phyloP scores from a whole-genome alignment of 2,797 vertebrate genomes.

The Pampus argenteus region DNA sequence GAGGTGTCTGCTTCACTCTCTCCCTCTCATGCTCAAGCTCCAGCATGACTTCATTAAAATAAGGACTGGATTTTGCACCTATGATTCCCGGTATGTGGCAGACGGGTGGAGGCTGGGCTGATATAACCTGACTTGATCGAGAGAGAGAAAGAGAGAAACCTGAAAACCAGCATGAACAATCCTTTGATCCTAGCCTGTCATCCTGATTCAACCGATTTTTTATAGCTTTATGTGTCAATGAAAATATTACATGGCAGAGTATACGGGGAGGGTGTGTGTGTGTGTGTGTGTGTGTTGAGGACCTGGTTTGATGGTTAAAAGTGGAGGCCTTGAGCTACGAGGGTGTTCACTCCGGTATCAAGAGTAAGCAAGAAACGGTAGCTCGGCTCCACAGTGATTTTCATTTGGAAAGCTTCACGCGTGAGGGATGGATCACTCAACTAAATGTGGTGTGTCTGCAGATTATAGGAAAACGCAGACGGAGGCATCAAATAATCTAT shows the following conservation, averaged over 20 bases:
- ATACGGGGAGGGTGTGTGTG: neutral
- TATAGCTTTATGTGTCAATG: constrained; percentile 34
- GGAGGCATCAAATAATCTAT: constrained; percentile 35
- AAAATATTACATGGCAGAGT: constrained; percentile 36
- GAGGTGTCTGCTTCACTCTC: constrained; percentile 76
- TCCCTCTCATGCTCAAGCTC: constrained; percentile 52
- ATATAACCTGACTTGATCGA: constrained; percentile 47
- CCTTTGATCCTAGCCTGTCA: constrained; percentile 59
- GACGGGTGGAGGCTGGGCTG: constrained; percentile 45
- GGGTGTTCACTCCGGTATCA: neutral
- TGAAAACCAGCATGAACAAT: constrained; percentile 29
- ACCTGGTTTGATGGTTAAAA: constrained; percentile 14
- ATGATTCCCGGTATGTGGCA: constrained; percentile 42
- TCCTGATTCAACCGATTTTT: constrained; percentile 45
- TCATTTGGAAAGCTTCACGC: constrained; percentile 52
- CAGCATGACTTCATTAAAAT: constrained; percentile 81
- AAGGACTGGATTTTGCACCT: constrained; percentile 63
- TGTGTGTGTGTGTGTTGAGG: neutral
- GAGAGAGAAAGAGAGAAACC: constrained; percentile 22
- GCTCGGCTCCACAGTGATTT: constrained; percentile 28
- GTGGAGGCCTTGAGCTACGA: constrained; percentile 14
- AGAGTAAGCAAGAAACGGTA: constrained; percentile 14
- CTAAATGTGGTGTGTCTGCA: constrained; percentile 50
- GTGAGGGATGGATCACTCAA: constrained; percentile 38
- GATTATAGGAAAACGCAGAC: constrained; percentile 44